Percentiles rank a stretch among this genome's conserved stretches.
Conservation (phyloP, 2,113 vertebrate species). For the Mobula hypostoma region DNA sequence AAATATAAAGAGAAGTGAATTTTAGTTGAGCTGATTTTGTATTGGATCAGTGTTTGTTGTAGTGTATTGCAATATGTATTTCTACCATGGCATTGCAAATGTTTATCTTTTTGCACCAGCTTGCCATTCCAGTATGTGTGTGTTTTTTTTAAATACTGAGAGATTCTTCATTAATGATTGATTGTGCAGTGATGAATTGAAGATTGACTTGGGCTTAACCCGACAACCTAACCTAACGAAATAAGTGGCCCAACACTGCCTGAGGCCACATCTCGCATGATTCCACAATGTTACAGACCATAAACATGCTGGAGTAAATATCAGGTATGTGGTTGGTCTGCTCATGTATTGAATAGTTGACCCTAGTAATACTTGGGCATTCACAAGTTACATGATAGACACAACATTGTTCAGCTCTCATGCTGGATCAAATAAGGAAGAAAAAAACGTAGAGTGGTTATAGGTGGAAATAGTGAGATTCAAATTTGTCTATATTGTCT, state of each 20-base stretch:
- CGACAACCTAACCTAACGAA: no score
- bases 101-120: neutral
- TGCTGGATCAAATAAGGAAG: neutral
- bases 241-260: neutral
- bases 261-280: neutral
- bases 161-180: neutral
- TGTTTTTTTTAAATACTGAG: neutral
- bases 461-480: neutral
- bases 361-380: neutral
- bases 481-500: neutral
- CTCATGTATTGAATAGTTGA: neutral
- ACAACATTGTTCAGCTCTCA: neutral
- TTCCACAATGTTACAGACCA: neutral
- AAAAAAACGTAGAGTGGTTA: neutral
- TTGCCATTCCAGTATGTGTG: neutral
- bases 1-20: neutral
- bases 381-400: neutral
- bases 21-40: neutral
- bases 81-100: neutral
- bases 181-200: neutral
- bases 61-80: neutral
- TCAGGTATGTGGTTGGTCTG: neutral
- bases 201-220: neutral
- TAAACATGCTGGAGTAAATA: neutral
- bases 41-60: neutral